These are phyloP conservation scores for Hassar affinis DNA, from an alignment of 2,113 vertebrate genomes.

Conservation along the genomic window DNA sequence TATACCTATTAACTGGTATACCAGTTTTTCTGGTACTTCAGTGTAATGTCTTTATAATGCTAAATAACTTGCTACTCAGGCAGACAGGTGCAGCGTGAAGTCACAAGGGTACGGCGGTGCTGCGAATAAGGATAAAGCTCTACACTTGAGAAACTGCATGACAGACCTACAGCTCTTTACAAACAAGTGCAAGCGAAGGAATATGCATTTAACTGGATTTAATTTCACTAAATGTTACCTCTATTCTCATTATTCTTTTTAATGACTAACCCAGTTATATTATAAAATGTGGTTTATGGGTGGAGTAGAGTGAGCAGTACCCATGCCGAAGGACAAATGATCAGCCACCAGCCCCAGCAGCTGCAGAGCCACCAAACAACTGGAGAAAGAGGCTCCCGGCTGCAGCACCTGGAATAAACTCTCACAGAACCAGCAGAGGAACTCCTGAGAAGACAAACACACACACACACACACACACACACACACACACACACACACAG, in stretches of 20 bases:
- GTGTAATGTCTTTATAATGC: too few relatives aligned
- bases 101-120: too few relatives aligned
- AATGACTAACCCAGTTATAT: neutral
- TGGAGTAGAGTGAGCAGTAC: constrained; percentile 52
- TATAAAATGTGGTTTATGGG: neutral
- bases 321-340: constrained; percentile 74
- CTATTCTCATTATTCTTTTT: neutral
- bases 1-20: too few relatives aligned
- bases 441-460: constrained; percentile 71
- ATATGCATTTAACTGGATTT: too few relatives aligned
- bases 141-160: neutral
- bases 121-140: neutral
- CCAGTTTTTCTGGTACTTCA: too few relatives aligned
- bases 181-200: too few relatives aligned
- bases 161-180: neutral
- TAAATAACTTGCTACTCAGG: neutral
- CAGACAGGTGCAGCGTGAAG: neutral
- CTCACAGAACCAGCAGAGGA: constrained; percentile 81
- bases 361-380: constrained; percentile 83
- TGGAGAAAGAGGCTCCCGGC: constrained; percentile 88
- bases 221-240: neutral
- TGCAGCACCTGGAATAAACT: constrained; percentile 82
- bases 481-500: neutral
- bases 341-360: constrained; percentile 84
- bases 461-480: neutral